Base-by-base conservation (phyloP, 2,113 vertebrate genomes). In the Zosterops borbonicus region DNA sequence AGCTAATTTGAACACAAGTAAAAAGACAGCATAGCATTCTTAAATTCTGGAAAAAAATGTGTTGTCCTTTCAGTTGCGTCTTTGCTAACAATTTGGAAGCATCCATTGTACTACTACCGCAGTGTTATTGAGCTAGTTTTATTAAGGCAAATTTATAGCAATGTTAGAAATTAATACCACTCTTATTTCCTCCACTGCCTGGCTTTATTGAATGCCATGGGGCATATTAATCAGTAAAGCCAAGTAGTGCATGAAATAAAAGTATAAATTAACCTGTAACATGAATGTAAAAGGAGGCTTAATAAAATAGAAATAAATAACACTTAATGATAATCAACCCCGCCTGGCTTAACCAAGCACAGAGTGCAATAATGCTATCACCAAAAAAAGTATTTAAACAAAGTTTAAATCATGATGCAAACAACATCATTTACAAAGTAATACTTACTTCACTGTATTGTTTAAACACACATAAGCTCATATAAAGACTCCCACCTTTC, bases 241-340 rank as follows among this genome's bases (percentile, higher is more conserved):
- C 98, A 98, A 98, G 98, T 96, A 98, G 98, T 98, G 98, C 97
- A 98, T 98, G 97, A 98, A 98, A 98, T 98, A 98, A 98, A 98
- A 98, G 97, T 98, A 98, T 98, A 98, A 98, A 98, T 98, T 98
- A 98, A 98, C 97, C 98, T 98, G 98, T 98, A 98, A 98, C 98
- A 97, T 95, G 97, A 98, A 98, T 97, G 95, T 98, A 98, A 98
- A 97, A 98, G 96, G 95, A 96, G 92, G 97, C 95, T 98, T 98
- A 98, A 98, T 98, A 98, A 98, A 98, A 98, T 97, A 97, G 98
- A 97, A 98, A 98, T 98, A 98, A 98, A 98, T 98, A 98, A 98
- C 92, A 92, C 94, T 97, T 98, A 98, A 98, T 98, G 98, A 98
- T 98, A 98, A 98, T 97, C 97, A 98, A 97, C 96, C 93, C 92